A percentile compares a stretch with the other conserved stretches of the same genome.
Evolutionary conservation across 2,797 vertebrate species (phyloP).

Genomic region (Myoxocephalus aenaeus): DNA sequence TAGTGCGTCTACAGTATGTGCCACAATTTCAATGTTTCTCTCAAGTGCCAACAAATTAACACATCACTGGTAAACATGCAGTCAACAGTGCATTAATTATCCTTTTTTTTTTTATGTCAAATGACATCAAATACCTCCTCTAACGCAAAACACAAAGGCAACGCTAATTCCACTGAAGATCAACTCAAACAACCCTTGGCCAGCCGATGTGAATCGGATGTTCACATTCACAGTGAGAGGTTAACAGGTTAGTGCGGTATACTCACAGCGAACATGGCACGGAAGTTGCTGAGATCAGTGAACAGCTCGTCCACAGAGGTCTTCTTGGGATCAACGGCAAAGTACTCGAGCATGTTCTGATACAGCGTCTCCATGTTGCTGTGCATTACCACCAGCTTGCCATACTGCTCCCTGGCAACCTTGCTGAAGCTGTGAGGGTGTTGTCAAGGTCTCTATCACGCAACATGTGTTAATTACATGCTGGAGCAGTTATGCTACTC

Average conservation of each 20-base stretch:
- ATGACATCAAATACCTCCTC: not conserved
- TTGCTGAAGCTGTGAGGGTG: slow-evolving; percentile 88
- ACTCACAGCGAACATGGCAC: slow-evolving; percentile 91
- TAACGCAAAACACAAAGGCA: not conserved
- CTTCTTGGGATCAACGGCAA: slow-evolving; percentile 93
- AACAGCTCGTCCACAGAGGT: slow-evolving; percentile 95
- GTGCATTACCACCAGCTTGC: slow-evolving; percentile 89
- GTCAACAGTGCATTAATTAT: not conserved
- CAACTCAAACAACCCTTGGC: not conserved
- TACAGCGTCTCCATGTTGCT: slow-evolving; percentile 91
- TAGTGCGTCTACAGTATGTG: not conserved
- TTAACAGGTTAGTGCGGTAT: not conserved
- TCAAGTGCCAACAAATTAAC: not conserved
- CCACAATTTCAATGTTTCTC: not conserved
- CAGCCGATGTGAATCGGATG: not conserved
- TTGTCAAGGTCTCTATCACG: slow-evolving; percentile 74
- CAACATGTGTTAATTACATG: slow-evolving; percentile 9
- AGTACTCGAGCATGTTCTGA: slow-evolving; percentile 90
- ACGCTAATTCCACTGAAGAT: not conserved
- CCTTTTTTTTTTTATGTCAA: not conserved
- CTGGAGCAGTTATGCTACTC: not conserved
- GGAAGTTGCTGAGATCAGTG: slow-evolving; percentile 95
- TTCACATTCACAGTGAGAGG: not conserved
- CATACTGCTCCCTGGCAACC: slow-evolving; percentile 89
- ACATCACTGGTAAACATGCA: not conserved